phyloP scores from a whole-genome alignment of 2,797 vertebrate genomes.

The Aeoliscus strigatus region DNA sequence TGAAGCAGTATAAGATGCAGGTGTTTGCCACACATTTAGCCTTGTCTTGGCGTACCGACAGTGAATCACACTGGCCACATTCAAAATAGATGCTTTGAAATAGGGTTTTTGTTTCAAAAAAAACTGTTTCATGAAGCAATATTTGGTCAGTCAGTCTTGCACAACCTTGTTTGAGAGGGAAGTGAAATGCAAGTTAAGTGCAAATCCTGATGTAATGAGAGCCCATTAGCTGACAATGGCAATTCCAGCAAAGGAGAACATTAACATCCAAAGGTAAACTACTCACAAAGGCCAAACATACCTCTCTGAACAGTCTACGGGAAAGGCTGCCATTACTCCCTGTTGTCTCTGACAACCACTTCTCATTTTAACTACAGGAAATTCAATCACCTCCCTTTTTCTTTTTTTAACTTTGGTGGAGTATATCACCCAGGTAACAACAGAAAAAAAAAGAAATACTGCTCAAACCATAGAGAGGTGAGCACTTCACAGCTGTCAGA shows the following conservation, averaged over 20 bases:
- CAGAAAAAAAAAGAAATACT: conserved; percentile 50
- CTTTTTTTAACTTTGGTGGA: conserved; percentile 7
- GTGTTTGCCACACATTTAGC: too few species aligned
- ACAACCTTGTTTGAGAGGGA: background rate
- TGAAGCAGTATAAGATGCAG: too few species aligned
- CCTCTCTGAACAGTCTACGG: conserved; percentile 18
- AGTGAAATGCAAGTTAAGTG: background rate
- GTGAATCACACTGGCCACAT: background rate
- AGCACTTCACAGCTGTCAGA: conserved; percentile 12
- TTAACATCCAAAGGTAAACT: conserved; percentile 43
- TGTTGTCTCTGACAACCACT: conserved; percentile 45
- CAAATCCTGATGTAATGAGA: conserved; percentile 11
- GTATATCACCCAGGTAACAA: conserved; percentile 70
- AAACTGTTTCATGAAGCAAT: background rate
- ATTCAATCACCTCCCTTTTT: conserved; percentile 60
- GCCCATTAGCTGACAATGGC: conserved; percentile 21
- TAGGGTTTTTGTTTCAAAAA: background rate
- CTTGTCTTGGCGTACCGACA: background rate
- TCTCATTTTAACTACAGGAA: conserved; percentile 73
- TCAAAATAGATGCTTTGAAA: background rate
- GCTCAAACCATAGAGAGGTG: conserved; percentile 24
- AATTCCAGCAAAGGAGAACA: conserved; percentile 9
- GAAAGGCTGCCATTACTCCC: conserved; percentile 57
- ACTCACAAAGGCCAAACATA: conserved; percentile 29
- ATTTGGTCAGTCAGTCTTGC: conserved; percentile 10